Evolutionary conservation across 2,113 vertebrate species (phyloP).

Genomic region (Tympanuchus pallidicinctus): DNA sequence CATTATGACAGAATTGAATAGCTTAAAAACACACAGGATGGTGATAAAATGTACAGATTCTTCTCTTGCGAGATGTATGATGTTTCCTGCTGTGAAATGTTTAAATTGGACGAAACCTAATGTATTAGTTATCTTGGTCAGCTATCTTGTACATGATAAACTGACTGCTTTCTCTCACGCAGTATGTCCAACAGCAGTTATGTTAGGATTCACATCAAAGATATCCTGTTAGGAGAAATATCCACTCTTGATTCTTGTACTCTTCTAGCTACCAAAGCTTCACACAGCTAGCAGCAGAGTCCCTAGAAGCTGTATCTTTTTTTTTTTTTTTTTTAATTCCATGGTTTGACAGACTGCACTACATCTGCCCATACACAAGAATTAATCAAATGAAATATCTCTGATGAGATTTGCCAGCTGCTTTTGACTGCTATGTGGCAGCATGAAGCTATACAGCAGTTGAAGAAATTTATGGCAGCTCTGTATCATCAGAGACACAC

Average conservation of each 20-base stretch:
- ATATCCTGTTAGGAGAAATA: neutral
- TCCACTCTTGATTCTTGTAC: neutral
- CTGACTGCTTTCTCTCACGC: neutral
- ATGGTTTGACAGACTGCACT: conserved; percentile 3
- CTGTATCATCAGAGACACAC: neutral
- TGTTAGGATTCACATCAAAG: neutral
- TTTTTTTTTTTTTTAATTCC: neutral
- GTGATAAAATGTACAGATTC: neutral
- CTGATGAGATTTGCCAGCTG: conserved; percentile 13
- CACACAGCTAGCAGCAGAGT: neutral
- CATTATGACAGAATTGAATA: neutral
- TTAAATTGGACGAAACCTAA: neutral
- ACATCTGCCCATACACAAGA: conserved; percentile 19
- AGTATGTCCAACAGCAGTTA: neutral
- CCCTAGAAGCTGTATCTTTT: neutral
- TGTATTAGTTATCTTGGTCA: neutral
- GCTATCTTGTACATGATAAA: neutral
- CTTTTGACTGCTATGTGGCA: conserved; percentile 7
- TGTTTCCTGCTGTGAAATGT: neutral
- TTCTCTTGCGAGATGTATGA: neutral
- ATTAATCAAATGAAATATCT: conserved; percentile 30
- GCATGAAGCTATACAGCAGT: neutral
- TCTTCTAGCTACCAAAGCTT: neutral
- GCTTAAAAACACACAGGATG: neutral
- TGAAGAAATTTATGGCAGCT: neutral